Evolutionary conservation across 2,113 vertebrate species (phyloP), one percentile per base, ranked within the genome.

Genomic region (Axis porcinus): DNA sequence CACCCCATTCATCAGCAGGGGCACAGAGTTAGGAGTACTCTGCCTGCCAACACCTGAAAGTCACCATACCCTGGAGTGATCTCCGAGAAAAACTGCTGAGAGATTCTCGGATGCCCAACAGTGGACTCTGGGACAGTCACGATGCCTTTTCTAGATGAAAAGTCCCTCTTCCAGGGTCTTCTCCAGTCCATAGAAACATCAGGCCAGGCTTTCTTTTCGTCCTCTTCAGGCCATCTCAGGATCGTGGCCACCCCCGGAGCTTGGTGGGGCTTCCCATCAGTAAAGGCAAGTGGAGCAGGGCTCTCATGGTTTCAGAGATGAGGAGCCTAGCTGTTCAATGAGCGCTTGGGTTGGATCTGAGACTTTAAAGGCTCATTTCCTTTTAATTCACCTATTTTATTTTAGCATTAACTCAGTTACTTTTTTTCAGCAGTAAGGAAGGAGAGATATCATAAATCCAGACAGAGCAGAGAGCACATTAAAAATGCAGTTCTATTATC

Each of bases 401-500:
- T 98, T 96, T 96, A 98, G 97, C 96, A 82, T 90, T 58, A 98
- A 97, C 84, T 91, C 58, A 57, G 93, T 96, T 97, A 94, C 11
- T 76, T 28, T 95, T 62, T 90, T 95, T 88, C 36, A 92, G 58
- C 36, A 23, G 0, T 62, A 96, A 94, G 88, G 36, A 6, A 62
- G 40, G 50, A 93, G 16, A 89, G 81, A 74, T 87, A 94, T 91
- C 19, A 97, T 95, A 98, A 97, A 97, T 94, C 54, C 28, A 96
- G 95, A 93, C 82, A 90, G 33, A 95, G 89, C 86, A 97, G 96
- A 97, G 43, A 86, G 52, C 91, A 96, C 96, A 98, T 97, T 97
- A 97, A 97, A 98, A 97, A 98, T 76, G 58, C 85, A 54, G 94
- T 96, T 79, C 95, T 94, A 97, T 96, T 97, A 97, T 97, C 93